Evolutionary conservation across 2,113 vertebrate species (phyloP).

Genomic region (Pyxicephalus adspersus): DNA sequence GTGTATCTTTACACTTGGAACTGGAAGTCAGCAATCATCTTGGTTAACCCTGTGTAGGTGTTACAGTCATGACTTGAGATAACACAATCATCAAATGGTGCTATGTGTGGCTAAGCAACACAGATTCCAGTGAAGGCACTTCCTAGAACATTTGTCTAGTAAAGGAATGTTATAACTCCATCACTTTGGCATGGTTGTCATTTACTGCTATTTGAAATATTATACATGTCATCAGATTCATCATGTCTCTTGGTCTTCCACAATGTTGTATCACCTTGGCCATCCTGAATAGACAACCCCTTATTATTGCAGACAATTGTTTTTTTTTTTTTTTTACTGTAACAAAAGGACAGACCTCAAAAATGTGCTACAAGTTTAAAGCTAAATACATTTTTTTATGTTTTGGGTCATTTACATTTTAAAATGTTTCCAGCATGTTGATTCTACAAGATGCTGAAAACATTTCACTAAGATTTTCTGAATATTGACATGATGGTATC

Average conservation of each 20-base stretch:
- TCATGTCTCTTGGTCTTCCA: neutral
- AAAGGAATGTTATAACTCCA: neutral
- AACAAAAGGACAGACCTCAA: too few species aligned
- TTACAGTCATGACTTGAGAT: too few species aligned
- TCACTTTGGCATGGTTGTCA: neutral
- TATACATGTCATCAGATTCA: neutral
- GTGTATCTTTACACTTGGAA: neutral
- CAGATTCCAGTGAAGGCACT: neutral
- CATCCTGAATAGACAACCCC: too few species aligned
- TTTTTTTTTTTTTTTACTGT: too few species aligned
- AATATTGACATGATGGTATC: too few species aligned
- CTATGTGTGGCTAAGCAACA: neutral
- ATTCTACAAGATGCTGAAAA: too few species aligned
- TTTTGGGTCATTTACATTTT: too few species aligned
- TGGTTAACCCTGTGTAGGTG: neutral
- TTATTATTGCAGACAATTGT: too few species aligned
- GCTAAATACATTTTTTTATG: too few species aligned
- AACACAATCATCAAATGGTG: neutral
- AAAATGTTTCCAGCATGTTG: too few species aligned
- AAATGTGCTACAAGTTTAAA: too few species aligned
- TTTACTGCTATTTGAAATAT: neutral
- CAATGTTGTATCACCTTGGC: neutral
- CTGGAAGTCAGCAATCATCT: neutral
- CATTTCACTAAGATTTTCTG: too few species aligned
- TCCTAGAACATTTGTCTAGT: neutral